phyloP scores from a whole-genome alignment of 2,888 invertebrate species.

The Nipponacmea schrenckii region DNA sequence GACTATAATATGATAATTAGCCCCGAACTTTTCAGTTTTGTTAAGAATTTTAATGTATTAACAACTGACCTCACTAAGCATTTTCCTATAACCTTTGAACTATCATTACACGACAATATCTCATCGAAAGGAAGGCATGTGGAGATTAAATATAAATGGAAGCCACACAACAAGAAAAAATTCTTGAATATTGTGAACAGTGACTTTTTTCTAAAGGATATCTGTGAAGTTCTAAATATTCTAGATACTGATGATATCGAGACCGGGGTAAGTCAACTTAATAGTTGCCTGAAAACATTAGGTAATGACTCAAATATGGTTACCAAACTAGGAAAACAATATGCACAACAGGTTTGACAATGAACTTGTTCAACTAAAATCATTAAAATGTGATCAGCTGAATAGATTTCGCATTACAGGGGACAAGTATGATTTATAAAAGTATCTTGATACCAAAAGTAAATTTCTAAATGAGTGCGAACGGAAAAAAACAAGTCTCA shows the following conservation, averaged over 20 bases:
- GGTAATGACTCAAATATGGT: too few species aligned
- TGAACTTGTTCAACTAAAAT: too few species aligned
- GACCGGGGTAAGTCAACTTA: background rate
- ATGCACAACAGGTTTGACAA: background rate
- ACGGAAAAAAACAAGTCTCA: too few species aligned
- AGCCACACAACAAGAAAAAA: background rate
- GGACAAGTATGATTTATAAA: too few species aligned
- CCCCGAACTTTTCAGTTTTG: background rate
- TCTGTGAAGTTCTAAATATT: background rate
- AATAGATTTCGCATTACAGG: too few species aligned
- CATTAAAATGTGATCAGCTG: too few species aligned
- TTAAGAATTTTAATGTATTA: background rate
- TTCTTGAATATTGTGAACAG: background rate
- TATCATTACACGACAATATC: background rate
- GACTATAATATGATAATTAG: background rate
- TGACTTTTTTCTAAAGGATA: background rate
- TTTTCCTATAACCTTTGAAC: background rate
- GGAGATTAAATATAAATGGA: background rate
- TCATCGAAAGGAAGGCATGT: background rate
- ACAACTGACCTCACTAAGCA: background rate
- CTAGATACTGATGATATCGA: background rate
- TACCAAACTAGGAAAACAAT: too few species aligned
- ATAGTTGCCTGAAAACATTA: too few species aligned
- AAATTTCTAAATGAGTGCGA: too few species aligned
- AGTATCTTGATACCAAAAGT: too few species aligned